These are phyloP conservation scores for Lates calcarifer DNA, from an alignment of 2,113 vertebrate species.

Conservation along the genomic window DNA sequence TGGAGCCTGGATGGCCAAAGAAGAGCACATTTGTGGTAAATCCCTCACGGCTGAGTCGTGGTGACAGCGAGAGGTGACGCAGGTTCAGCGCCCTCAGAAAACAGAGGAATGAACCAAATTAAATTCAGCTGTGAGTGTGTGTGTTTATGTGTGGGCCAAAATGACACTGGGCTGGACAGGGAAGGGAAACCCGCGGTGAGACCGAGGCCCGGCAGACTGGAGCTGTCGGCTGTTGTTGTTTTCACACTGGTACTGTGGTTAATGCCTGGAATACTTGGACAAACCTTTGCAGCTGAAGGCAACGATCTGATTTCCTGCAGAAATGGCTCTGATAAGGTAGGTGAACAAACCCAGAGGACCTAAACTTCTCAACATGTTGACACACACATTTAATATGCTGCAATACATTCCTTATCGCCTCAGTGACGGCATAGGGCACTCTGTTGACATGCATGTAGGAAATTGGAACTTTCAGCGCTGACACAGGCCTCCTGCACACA, in stretches of 20 bases:
- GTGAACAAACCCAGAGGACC: neutral
- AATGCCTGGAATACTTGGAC: slow-evolving; percentile 60
- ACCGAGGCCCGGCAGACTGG: slow-evolving; percentile 27
- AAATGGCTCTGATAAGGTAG: slow-evolving; percentile 32
- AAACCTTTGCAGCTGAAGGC: slow-evolving; percentile 41
- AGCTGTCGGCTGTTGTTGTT: slow-evolving; percentile 64
- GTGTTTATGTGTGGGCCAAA: slow-evolving; percentile 41
- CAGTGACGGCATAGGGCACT: neutral
- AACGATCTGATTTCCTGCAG: slow-evolving; percentile 58
- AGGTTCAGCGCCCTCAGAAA: slow-evolving; percentile 63
- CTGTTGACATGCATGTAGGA: slow-evolving; percentile 7
- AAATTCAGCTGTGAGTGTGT: slow-evolving; percentile 57
- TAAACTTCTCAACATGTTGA: neutral
- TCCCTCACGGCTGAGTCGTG: slow-evolving; percentile 36
- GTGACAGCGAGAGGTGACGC: slow-evolving; percentile 56
- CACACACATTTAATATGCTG: neutral
- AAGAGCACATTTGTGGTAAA: slow-evolving; percentile 40
- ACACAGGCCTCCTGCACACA: slow-evolving; percentile 10
- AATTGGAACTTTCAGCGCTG: slow-evolving; percentile 24
- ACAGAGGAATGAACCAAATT: slow-evolving; percentile 64
- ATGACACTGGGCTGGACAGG: slow-evolving; percentile 46
- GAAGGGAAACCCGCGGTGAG: slow-evolving; percentile 49
- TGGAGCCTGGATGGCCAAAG: neutral
- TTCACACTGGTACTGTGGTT: slow-evolving; percentile 58
- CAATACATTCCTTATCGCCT: neutral